Base-by-base conservation (phyloP, 2,113 vertebrate genomes). In the Triplophysa tibetana region DNA sequence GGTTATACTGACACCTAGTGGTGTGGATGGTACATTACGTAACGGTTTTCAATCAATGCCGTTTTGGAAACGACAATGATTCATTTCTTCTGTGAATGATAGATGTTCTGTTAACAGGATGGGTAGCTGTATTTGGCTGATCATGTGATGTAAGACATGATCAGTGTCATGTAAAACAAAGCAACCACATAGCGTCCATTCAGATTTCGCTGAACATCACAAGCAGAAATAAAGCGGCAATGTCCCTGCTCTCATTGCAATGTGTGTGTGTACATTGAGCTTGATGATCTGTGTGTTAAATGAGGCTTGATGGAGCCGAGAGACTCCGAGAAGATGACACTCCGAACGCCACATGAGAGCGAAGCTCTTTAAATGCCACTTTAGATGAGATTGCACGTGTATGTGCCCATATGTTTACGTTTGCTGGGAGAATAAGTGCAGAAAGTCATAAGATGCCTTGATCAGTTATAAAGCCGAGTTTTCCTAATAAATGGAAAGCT, bases 301-400 rank as follows among this genome's bases (percentile, higher is more conserved):
- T 67, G 79, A 65, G 64, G 23, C 63, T 50, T 81, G 70, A 81
- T 81, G 56, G 64, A 74, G 54, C 33, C 63, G 23, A 70, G 17
- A 79, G 77, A 45, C 77, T 16, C 24, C 3, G 54, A 68, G 21
- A 60, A 61, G 54, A 60, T 70, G 67, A 23, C 69, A 62, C 66
- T 70, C 58, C 8, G 61, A 38, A 61, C 8, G 14, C 54, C 41
- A 41, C 77, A 62, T 78, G 41, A 70, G 65, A 69, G 38, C 17
- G 7, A 67, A 60, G 70, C 70, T 43, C 69, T 61, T 60, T 73
- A 73, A 73, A 60, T 73, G 54, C 54, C 70, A 24, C 54, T 73
- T 73, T 43, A 60, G 41, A 56, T 4, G 8, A 43, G 33, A 73
- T 58, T 56, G 6, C 58, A 54, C 52, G 77, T 69, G 33, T 48